A percentile compares a stretch with the other conserved stretches of the same genome.
Evolutionary conservation across 2,888 invertebrate species (phyloP).

Genomic region (Tetramorium bicarinatum): DNA sequence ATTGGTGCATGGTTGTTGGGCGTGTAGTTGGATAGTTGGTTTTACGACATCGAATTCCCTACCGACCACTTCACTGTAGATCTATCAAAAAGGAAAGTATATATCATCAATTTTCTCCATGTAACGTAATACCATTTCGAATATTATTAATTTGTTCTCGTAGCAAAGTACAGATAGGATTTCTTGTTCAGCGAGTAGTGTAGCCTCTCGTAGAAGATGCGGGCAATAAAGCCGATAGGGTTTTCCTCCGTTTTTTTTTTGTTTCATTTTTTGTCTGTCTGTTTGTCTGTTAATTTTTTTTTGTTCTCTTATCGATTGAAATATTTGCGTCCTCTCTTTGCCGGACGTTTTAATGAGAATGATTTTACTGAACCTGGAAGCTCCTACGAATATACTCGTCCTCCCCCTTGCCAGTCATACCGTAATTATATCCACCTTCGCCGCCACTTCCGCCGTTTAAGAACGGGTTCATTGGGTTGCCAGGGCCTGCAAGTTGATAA

Average conservation of each 20-base stretch:
- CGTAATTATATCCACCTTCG: conserved; percentile 82
- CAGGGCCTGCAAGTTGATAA: conserved; percentile 73
- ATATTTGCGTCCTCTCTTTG: conserved; percentile 54
- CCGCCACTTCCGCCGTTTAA: conserved; percentile 81
- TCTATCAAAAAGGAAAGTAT: conserved; percentile 70
- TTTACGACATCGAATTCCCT: conserved; percentile 80
- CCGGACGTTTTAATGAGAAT: conserved; percentile 70
- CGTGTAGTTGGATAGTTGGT: conserved; percentile 84
- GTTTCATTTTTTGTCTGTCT: conserved; percentile 19
- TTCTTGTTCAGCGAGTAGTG: conserved; percentile 73
- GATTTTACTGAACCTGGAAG: conserved; percentile 84
- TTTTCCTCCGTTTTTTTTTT: background rate
- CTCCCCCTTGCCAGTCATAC: conserved; percentile 82
- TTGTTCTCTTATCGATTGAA: conserved; percentile 22
- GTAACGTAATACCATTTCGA: background rate
- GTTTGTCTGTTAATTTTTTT: conserved; percentile 27
- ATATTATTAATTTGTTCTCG: conserved; percentile 29
- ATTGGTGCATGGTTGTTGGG: conserved; percentile 85
- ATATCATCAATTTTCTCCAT: background rate
- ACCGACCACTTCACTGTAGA: conserved; percentile 83
- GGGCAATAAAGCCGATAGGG: conserved; percentile 26
- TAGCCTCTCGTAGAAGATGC: conserved; percentile 67
- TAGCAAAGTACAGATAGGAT: conserved; percentile 48
- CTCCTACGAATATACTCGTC: conserved; percentile 86
- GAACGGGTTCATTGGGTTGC: conserved; percentile 85